Evolutionary conservation across 2,888 invertebrate genomes (phyloP).

Genomic region (Eustalomyia histrio): DNA sequence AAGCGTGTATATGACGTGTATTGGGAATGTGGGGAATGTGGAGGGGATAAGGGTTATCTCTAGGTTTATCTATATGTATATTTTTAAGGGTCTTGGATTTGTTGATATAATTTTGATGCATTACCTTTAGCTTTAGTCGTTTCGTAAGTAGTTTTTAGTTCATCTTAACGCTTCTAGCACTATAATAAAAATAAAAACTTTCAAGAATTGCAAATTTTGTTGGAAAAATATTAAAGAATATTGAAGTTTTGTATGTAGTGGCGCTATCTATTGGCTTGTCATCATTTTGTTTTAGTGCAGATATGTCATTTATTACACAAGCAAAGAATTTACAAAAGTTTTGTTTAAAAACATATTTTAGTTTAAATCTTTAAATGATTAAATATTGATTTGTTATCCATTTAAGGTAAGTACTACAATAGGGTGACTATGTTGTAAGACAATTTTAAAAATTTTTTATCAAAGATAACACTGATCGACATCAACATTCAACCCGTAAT

Average conservation of each 20-base stretch:
- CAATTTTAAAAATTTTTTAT: too few species aligned
- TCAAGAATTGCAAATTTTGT: slow-evolving; percentile 40
- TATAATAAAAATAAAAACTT: slow-evolving; percentile 50
- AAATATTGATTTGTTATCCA: too few species aligned
- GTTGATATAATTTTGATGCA: slow-evolving; percentile 19
- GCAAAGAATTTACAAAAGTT: neutral
- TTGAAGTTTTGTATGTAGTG: neutral
- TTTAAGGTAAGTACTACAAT: too few species aligned
- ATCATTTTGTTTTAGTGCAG: neutral
- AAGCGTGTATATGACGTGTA: neutral
- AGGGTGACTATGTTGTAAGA: too few species aligned
- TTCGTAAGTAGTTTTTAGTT: slow-evolving; percentile 36
- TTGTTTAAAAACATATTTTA: neutral
- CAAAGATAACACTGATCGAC: too few species aligned
- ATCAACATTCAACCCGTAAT: too few species aligned
- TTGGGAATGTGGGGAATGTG: neutral
- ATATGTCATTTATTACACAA: neutral
- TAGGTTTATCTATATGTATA: neutral
- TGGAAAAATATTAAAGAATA: slow-evolving; percentile 33
- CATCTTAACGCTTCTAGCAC: slow-evolving; percentile 47
- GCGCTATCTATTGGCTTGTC: neutral
- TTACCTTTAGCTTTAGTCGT: slow-evolving; percentile 13
- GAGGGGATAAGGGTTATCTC: slow-evolving; percentile 4
- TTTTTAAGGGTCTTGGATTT: slow-evolving; percentile 45
- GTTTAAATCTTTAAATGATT: too few species aligned